Percentiles rank a stretch among this genome's conserved stretches.
Evolutionary conservation across 2,113 vertebrate species (phyloP).

Genomic region (Sialia sialis): DNA sequence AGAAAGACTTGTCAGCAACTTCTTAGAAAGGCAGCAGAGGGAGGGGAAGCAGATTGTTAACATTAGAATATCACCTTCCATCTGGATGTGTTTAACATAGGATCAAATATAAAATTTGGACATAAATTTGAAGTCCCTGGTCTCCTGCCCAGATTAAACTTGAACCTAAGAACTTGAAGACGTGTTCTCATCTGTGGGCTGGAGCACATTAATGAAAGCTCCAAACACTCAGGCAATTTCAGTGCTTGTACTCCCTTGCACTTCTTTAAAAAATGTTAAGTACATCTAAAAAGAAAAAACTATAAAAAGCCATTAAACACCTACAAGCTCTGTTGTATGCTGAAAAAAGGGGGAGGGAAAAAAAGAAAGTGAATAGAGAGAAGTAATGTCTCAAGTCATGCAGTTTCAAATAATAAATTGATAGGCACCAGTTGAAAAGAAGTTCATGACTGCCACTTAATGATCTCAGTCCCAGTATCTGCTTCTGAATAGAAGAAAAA

Average conservation of each 20-base stretch:
- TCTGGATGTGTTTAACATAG: constrained; percentile 38
- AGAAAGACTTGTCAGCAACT: constrained; percentile 58
- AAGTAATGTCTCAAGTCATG: neutral
- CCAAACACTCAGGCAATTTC: neutral
- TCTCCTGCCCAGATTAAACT: constrained; percentile 40
- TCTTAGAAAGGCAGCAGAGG: constrained; percentile 44
- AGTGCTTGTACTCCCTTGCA: neutral
- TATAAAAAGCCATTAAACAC: neutral
- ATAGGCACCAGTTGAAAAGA: neutral
- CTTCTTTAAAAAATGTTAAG: neutral
- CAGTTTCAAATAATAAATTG: neutral
- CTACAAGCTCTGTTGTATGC: neutral
- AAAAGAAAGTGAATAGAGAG: neutral
- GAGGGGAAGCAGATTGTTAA: constrained; percentile 42
- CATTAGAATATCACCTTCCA: constrained; percentile 60
- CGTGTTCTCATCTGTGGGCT: neutral
- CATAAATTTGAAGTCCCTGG: constrained; percentile 23
- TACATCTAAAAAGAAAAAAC: neutral
- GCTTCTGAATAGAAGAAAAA: neutral
- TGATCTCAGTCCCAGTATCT: neutral
- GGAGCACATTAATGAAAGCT: neutral
- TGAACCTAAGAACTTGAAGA: constrained; percentile 25
- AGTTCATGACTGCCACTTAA: neutral
- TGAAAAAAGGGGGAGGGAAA: neutral
- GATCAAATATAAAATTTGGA: constrained; percentile 44